Evolutionary conservation across 2,113 vertebrate species (phyloP), one percentile per base, ranked within the genome.

Genomic region (Scopus umbretta): DNA sequence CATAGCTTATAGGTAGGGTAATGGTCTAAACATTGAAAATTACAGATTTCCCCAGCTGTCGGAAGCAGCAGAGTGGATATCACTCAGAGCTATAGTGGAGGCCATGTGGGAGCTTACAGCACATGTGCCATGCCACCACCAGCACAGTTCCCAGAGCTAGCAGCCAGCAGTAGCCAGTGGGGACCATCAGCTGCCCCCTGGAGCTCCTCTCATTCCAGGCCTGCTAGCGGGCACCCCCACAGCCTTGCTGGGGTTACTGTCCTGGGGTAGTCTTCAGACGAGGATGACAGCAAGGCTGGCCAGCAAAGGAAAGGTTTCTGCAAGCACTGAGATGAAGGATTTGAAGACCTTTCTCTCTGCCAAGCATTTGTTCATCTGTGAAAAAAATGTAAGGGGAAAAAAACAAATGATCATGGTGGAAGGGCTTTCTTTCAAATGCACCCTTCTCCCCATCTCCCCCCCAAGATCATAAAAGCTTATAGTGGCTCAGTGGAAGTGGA

Each of bases 101-200:
- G 27, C 47, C 59, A 26, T 0, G 0, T 45, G 16, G 34, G 38
- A 5, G 9, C 32, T 72, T 40, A 61, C 43, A 88, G 25, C 34
- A 78, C 68, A 19, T 12, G 11, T 58, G 32, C 18, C 16, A 22
- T 14, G 17, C 30, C 21, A 45, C 26, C 58, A 86, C 8, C 43
- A 88, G 34, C 49, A 18, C 34, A 8, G 4, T 63, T 86, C 61
- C 18, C 26, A 50, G 38, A 82, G 25, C 32, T 20, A 14, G 68
- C 7, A 1, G 17, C 38, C n/a, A 66, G 38, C 1, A 0, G 29
- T 36, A 27, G 4, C 29, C 0, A 0, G 34, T 45, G 38, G 17
- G 40, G 53, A 32, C 18, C 17, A 59, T 27, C 29, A 40, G 20
- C 25, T 7, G 2, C 10, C 8, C 18, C 18, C 50, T 36, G 25